Evolutionary conservation across 2,888 invertebrate genomes (phyloP), one percentile per base, ranked within the genome.

Genomic region (Diabrotica balteata): DNA sequence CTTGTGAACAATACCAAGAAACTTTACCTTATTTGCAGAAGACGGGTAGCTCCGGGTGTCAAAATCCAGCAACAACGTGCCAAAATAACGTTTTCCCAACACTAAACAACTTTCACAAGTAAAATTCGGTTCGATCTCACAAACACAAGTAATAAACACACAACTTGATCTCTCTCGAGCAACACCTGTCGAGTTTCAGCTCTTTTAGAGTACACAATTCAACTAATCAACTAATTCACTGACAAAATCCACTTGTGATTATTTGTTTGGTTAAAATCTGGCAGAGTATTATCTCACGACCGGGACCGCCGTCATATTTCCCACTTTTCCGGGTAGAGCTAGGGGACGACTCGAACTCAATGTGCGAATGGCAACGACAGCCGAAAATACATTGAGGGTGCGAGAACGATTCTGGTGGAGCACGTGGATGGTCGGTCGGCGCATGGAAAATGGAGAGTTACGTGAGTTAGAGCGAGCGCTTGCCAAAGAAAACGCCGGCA

Each of bases 311-410:
- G 60, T 60, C 60, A 66, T 47, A 61, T 55, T 65, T 61, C 61
- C 55, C 47, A 53, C 61, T 51, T 55, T 66, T 59, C 61, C 45
- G 44, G 44, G 22, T n/a, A 51, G 51, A 44, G 9, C 59, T 49
- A 11, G 54, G 45, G 59, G 66, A 47, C 5, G 32, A 32, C 32
- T 32, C 32, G 32, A 60, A 61, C 47, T 55, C 46, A 7, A 45
- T 44, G 55, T 66, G 43, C 66, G 55, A 59, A 55, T 58, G 59
- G 51, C 54, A 65, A 53, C 72, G 70, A 65, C 72, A 66, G 72
- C 66, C 68, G 68, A 69, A 72, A 68, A 69, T 72, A 70, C 72
- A 68, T 72, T 68, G 70, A 72, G 70, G 69, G 62, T 70, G 65
- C 67, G 57, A 64, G 69, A 66, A 70, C 67, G 69, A 67, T 67